Conservation (phyloP, 1,140 invertebrate genomes). For the Pogonomyrmex californicus region DNA sequence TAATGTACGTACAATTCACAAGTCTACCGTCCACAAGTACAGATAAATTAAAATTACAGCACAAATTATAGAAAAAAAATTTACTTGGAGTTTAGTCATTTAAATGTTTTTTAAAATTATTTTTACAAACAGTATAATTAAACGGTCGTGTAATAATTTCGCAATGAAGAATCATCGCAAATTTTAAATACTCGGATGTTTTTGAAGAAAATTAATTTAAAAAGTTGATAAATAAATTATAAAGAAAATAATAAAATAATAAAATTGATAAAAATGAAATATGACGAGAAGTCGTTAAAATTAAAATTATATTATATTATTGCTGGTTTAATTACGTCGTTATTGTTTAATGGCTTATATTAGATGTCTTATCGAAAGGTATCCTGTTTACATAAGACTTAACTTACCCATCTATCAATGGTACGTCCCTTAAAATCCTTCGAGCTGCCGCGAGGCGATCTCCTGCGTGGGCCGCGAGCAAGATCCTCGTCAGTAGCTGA, state of each 20-base stretch:
- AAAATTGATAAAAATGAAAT: too few species aligned
- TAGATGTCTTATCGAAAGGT: not conserved
- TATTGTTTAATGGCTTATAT: not conserved
- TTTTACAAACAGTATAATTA: not conserved
- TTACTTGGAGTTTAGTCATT: not conserved
- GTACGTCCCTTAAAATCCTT: slow-evolving; percentile 84
- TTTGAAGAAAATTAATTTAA: not conserved
- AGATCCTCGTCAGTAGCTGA: slow-evolving; percentile 85
- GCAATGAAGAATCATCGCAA: not conserved
- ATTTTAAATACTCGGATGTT: not conserved
- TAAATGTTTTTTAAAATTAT: too few species aligned
- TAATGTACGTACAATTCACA: slow-evolving; percentile 26
- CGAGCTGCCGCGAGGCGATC: slow-evolving; percentile 85
- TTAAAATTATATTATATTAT: not conserved
- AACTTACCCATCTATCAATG: slow-evolving; percentile 85
- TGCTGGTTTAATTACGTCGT: not conserved
- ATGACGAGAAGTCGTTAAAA: too few species aligned
- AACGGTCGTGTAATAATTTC: not conserved
- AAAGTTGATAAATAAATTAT: not conserved
- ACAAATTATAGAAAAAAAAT: not conserved
- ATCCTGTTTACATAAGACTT: not conserved
- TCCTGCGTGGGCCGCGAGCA: slow-evolving; percentile 84
- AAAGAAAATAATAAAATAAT: too few species aligned
- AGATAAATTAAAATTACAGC: slow-evolving; percentile 29
- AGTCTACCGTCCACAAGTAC: slow-evolving; percentile 1